A percentile compares a stretch with the other conserved stretches of the same genome.
phyloP scores from a whole-genome alignment of 2,888 invertebrate genomes.

The Lasioglossum figueresi region DNA sequence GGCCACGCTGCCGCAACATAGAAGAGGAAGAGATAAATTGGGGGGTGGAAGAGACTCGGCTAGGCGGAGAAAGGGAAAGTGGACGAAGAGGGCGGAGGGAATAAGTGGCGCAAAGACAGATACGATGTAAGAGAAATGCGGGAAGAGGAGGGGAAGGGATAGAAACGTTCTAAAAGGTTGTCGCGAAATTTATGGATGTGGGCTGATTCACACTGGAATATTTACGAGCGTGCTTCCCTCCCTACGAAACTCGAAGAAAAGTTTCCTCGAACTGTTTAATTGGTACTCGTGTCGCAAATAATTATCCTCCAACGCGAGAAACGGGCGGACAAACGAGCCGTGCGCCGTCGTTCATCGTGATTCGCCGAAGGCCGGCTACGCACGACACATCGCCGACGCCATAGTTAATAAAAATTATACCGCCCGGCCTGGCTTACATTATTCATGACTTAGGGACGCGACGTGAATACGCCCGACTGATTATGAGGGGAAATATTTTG shows the following conservation, averaged over 20 bases:
- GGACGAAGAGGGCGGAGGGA: not conserved
- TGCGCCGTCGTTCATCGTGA: constrained; percentile 29
- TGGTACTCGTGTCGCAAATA: constrained; percentile 69
- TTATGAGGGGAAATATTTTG: constrained; percentile 47
- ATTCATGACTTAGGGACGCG: constrained; percentile 39
- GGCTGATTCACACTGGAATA: not conserved
- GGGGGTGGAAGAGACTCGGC: constrained; percentile 45
- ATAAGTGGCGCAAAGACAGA: constrained; percentile 11
- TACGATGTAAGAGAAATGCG: constrained; percentile 1
- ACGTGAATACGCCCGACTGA: constrained; percentile 48
- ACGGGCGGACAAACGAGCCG: constrained; percentile 32
- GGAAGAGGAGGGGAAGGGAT: not conserved
- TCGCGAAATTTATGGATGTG: constrained; percentile 15
- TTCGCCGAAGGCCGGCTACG: constrained; percentile 43
- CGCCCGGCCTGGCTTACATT: constrained; percentile 32
- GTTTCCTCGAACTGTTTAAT: constrained; percentile 60
- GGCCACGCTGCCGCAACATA: constrained; percentile 64
- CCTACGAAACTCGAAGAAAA: not conserved
- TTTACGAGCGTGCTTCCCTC: not conserved
- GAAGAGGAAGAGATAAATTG: constrained; percentile 56
- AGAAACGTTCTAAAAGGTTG: constrained; percentile 23
- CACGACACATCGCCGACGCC: constrained; percentile 34
- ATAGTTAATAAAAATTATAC: constrained; percentile 60
- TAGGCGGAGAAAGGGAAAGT: constrained; percentile 44
- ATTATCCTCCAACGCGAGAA: constrained; percentile 52